These are phyloP conservation scores for Bradynema listronoti DNA, from an alignment of 1,140 invertebrate genomes.

Conservation along the genomic window DNA sequence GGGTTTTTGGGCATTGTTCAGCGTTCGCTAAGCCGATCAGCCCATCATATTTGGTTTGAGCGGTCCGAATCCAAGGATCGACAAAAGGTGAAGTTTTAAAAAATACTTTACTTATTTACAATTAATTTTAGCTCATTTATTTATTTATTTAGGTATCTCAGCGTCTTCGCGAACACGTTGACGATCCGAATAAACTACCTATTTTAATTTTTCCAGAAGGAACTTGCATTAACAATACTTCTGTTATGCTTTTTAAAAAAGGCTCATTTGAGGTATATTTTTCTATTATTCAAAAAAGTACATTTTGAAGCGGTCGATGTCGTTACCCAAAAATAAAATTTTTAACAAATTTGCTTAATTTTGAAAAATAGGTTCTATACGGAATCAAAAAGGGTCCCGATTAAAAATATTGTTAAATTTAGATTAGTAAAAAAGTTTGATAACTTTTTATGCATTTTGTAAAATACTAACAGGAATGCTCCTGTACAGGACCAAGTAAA, in stretches of 20 bases:
- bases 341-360: no score
- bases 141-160: slow-evolving; percentile 15
- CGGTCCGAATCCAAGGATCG: slow-evolving; percentile 89
- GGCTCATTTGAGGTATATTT: slow-evolving; percentile 85
- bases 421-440: no score
- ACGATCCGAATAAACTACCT: slow-evolving; percentile 84
- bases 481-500: no score
- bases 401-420: no score
- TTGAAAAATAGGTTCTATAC: no score
- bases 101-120: no score
- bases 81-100: slow-evolving; percentile 41
- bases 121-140: no score
- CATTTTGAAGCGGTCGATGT: no score
- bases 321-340: no score
- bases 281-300: slow-evolving; percentile 1
- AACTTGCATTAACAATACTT: slow-evolving; percentile 96
- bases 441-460: no score
- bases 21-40: slow-evolving; percentile 41
- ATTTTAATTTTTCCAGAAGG: slow-evolving; percentile 98
- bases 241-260: slow-evolving; percentile 99
- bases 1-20: slow-evolving; percentile 89
- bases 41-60: slow-evolving; percentile 96
- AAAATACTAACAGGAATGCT: no score
- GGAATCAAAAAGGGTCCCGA: no score
- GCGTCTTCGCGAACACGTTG: slow-evolving; percentile 70